These are phyloP conservation scores for Nephrocerus scutellatus DNA, from an alignment of 2,888 invertebrate species.

Conservation along the genomic window DNA sequence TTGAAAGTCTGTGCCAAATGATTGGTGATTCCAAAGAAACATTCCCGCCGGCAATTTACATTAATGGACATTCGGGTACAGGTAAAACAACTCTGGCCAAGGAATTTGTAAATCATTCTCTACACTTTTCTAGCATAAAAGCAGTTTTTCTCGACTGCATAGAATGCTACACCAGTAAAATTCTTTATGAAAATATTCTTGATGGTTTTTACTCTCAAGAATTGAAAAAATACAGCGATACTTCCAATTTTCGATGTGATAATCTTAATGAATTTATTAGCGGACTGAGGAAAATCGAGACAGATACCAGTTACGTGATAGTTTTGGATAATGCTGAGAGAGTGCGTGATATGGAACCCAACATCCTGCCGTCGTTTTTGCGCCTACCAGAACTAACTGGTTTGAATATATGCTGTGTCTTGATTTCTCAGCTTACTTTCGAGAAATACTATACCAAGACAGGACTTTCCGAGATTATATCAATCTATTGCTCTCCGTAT, in stretches of 20 bases:
- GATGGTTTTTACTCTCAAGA: constrained; percentile 51
- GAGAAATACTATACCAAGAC: constrained; percentile 71
- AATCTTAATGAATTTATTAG: constrained; percentile 61
- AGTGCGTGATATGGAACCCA: constrained; percentile 65
- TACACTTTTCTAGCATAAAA: constrained; percentile 51
- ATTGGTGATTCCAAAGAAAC: constrained; percentile 52
- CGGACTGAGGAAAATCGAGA: constrained; percentile 38
- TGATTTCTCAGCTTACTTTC: constrained; percentile 71
- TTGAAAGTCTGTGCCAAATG: constrained; percentile 30
- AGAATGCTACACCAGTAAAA: constrained; percentile 70
- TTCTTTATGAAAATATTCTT: constrained; percentile 70
- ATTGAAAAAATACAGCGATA: constrained; percentile 43
- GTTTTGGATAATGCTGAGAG: constrained; percentile 77
- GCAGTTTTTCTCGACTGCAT: constrained; percentile 68
- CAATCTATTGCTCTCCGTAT: constrained; percentile 74
- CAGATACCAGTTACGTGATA: constrained; percentile 50
- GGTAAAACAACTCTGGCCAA: constrained; percentile 71
- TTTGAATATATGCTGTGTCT: constrained; percentile 65
- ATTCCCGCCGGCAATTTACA: constrained; percentile 62
- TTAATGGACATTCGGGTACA: constrained; percentile 76
- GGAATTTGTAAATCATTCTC: constrained; percentile 54
- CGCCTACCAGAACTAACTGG: constrained; percentile 66
- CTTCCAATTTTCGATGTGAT: constrained; percentile 55
- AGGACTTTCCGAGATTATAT: constrained; percentile 58
- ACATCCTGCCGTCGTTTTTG: constrained; percentile 65